Conservation (phyloP, 2,797 vertebrate genomes). For the Ceyx erithaca region DNA sequence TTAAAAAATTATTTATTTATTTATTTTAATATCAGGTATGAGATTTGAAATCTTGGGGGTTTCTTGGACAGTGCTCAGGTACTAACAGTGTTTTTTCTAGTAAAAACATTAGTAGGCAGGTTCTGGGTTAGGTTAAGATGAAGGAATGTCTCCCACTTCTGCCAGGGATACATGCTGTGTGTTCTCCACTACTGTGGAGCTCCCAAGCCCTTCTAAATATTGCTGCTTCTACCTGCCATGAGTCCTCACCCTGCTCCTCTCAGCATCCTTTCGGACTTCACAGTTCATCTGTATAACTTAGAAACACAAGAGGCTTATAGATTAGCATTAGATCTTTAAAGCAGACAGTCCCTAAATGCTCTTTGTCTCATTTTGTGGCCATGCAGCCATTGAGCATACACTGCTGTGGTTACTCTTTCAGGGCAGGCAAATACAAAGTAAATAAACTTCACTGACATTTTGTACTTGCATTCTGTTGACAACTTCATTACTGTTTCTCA, state of each 20-base stretch:
- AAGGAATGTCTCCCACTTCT: background rate
- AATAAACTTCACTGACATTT: background rate
- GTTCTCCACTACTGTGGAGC: background rate
- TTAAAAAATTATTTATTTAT: background rate
- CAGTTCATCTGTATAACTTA: background rate
- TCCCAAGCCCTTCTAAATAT: background rate
- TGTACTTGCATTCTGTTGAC: background rate
- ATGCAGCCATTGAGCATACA: accelerated
- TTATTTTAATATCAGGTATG: background rate
- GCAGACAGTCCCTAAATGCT: background rate
- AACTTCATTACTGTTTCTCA: background rate
- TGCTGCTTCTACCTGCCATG: background rate
- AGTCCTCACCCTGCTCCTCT: background rate
- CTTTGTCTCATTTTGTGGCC: too few relatives aligned
- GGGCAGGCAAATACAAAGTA: background rate
- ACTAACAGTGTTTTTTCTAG: background rate
- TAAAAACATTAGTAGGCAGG: background rate
- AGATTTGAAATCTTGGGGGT: background rate
- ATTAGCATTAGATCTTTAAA: background rate
- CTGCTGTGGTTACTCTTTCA: background rate
- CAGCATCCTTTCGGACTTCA: background rate
- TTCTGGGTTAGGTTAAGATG: background rate
- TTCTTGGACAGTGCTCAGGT: background rate
- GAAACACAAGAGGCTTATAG: background rate
- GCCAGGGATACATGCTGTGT: background rate